Base-by-base conservation (phyloP, 1,140 invertebrate genomes). In the Laupala kohalensis region DNA sequence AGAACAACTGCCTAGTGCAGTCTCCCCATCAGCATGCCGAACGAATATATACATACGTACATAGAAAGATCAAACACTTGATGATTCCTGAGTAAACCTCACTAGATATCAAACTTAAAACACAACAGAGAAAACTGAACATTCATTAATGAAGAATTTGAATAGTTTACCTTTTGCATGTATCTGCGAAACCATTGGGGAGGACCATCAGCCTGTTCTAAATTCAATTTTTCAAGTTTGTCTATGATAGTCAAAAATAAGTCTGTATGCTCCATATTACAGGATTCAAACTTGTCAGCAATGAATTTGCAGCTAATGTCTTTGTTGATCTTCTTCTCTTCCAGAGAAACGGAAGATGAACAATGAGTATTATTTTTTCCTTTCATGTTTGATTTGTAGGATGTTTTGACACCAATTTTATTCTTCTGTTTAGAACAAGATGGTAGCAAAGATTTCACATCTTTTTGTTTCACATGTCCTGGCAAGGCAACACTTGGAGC, bases 121-220 rank as follows among this genome's bases (percentile, higher is more conserved):
- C 4, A 53, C 37, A 53, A 13, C 37, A 53, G 19, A 1, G 9
- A 53, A 53, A 53, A 53, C 19, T 53, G 4, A 4, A 19, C 37
- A 53, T 13, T 19, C 9, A 53, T 53, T 13, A 53, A 53, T 53
- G 19, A 53, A 53, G 15, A 53, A 53, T 53, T 53, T 53, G 9
- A 68, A 19, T n/a, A 19, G 2, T 19, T 25, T 76, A 78, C 77
- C 75, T 78, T 73, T 65, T 75, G 74, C 78, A 79, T 79, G 67
- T 77, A 77, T 19, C 74, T 75, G 25, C 73, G 72, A 73, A 81
- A 80, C 79, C 79, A 81, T 69, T 76, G 76, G 3, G 79, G 79
- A 62, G 79, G 78, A 27, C 27, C 37, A 25, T 73, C 72, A 65
- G 71, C 69, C 29, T 66, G 27, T 12, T 72, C 71, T n/a, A 25